Evolutionary conservation across 2,888 invertebrate species (phyloP), one percentile per base, ranked within the genome.

Genomic region (Zelleria hepariella): DNA sequence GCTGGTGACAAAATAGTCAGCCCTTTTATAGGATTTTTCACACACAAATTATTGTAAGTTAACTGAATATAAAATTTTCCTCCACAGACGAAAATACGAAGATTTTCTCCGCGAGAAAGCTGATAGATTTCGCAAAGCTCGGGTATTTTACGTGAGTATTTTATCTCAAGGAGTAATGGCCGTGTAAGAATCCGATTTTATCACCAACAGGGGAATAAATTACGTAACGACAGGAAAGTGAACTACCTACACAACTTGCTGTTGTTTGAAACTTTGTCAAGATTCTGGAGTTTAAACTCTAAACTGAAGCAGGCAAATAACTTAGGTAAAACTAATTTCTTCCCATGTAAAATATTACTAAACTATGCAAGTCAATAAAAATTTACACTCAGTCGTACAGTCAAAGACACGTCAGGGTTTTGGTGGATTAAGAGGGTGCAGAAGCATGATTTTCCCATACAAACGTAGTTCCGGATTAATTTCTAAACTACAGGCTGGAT

Each of bases 81-180:
- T 76, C 74, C 27, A 51, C 71, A 85, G 84, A 54, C 68, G 73
- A 32, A 70, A 72, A 55, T 84, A 83, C 62, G 80, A 82, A 69
- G 77, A 79, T 59, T 68, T 68, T 2, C 64, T 84, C 47, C 67
- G 71, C 58, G 76, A 76, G 61, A 80, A 76, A 66, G 76, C 82
- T 1, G 74, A 80, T 20, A 71, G 75, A 42, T 82, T 80, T 61
- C 73, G 81, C 52, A 71, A 67, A 60, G 72, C 78, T 6, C 71
- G 70, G 2, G 66, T 66, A 2, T 80, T 73, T 66, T 80, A 78
- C 60, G 84, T 84, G 71, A 66, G 83, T 78, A 58, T 51, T n/a
- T 25, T 23, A 10, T 32, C 10, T 32, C n/a, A n/a, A n/a, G n/a
- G n/a, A n/a, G n/a, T n/a, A n/a, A n/a, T n/a, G n/a, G n/a, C n/a